Conservation (phyloP, 2,797 vertebrate genomes). For the Artibeus lituratus region DNA sequence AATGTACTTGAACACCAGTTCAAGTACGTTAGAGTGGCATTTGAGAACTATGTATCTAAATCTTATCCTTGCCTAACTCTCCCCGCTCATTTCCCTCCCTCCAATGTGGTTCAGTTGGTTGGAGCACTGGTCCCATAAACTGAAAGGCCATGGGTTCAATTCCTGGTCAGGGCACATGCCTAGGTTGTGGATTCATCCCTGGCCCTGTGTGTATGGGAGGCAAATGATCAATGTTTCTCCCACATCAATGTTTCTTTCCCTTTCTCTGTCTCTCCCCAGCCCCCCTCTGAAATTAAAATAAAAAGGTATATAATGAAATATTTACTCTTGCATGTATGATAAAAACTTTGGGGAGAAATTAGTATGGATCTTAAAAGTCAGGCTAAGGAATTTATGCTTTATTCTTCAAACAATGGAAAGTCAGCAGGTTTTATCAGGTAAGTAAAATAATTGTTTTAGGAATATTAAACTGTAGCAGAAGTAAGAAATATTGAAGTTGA, state of each 20-base stretch:
- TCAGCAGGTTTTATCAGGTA: not conserved
- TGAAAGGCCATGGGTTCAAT: not conserved
- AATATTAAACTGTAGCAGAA: slow-evolving; percentile 20
- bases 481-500: not conserved
- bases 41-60: not conserved
- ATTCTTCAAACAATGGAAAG: slow-evolving; percentile 7
- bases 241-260: not conserved
- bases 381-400: slow-evolving; percentile 5
- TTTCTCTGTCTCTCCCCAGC: not conserved
- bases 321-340: not conserved
- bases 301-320: not conserved
- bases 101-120: not conserved
- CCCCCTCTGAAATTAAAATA: not conserved
- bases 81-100: not conserved
- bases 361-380: slow-evolving; percentile 1
- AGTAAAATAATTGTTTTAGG: slow-evolving; percentile 4
- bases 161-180: not conserved
- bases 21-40: not conserved
- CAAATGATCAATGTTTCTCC: not conserved
- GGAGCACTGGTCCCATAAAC: not conserved
- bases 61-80: not conserved
- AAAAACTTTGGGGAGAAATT: slow-evolving; percentile 14
- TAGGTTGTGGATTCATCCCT: not conserved
- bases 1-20: no score
- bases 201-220: not conserved